phyloP scores from a whole-genome alignment of 2,797 vertebrate genomes.

The Tragopan temminckii region DNA sequence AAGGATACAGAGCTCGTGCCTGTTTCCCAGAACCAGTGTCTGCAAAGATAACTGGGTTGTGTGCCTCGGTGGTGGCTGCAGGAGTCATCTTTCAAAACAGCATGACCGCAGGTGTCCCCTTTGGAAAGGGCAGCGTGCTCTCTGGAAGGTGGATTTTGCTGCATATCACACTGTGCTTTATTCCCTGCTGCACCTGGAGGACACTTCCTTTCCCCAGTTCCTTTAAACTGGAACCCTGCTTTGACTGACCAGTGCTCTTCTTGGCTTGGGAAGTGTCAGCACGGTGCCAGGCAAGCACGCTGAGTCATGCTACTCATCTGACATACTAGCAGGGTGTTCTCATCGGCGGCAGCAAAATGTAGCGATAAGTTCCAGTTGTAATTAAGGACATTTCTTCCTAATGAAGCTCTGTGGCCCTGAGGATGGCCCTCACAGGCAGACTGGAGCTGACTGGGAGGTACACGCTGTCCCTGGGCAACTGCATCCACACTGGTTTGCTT shows the following conservation, averaged over 20 bases:
- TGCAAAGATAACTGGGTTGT: background rate
- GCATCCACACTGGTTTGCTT: background rate
- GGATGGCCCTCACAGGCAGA: background rate
- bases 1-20: background rate
- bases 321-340: background rate
- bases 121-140: background rate
- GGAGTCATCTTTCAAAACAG: background rate
- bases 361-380: background rate
- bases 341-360: background rate
- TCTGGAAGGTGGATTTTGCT: background rate
- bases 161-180: background rate
- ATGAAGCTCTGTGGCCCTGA: background rate
- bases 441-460: background rate
- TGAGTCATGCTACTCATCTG: background rate
- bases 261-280: background rate
- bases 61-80: background rate
- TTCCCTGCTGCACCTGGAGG: background rate
- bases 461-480: rapidly evolving
- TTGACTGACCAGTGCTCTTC: rapidly evolving
- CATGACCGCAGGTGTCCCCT: background rate
- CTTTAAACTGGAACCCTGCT: background rate
- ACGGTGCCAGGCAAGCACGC: rapidly evolving
- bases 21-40: background rate
- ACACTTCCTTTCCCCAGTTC: background rate
- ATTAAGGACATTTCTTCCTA: background rate